Conservation (phyloP, 2,888 invertebrate genomes). For the Gortyna flavago region DNA sequence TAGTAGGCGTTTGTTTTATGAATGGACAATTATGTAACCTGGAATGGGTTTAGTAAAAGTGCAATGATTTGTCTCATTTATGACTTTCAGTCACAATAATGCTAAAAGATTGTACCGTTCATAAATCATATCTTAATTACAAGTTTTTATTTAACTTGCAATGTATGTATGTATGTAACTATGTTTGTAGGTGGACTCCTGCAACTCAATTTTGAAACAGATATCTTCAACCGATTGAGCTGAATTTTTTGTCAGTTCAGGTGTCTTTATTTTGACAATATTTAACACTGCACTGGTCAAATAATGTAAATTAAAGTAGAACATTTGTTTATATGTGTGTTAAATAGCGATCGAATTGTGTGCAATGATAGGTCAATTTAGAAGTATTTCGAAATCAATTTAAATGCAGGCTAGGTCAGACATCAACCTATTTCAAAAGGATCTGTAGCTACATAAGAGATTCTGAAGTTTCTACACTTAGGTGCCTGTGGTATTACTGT, state of each 20-base stretch:
- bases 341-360: slow-evolving; percentile 1
- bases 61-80: slow-evolving; percentile 61
- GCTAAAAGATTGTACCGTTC: slow-evolving; percentile 54
- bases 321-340: slow-evolving; percentile 1
- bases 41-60: slow-evolving; percentile 28
- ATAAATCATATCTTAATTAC: slow-evolving; percentile 30
- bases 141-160: too few species aligned
- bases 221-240: too few species aligned
- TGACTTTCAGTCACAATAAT: slow-evolving; percentile 54
- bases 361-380: not conserved
- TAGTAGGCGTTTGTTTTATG: slow-evolving; percentile 47
- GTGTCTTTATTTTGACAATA: slow-evolving; percentile 30
- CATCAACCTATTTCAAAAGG: not conserved
- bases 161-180: too few species aligned
- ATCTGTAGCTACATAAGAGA: not conserved
- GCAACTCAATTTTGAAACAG: too few species aligned
- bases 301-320: slow-evolving; percentile 25
- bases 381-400: not conserved
- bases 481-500: not conserved
- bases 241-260: slow-evolving; percentile 32
- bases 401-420: not conserved
- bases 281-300: slow-evolving; percentile 2
- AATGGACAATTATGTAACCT: slow-evolving; percentile 16
- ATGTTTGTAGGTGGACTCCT: too few species aligned
- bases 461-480: not conserved